A percentile compares a stretch with the other conserved stretches of the same genome.
Conservation (phyloP, 2,113 vertebrate species). For the Callipepla californica region DNA sequence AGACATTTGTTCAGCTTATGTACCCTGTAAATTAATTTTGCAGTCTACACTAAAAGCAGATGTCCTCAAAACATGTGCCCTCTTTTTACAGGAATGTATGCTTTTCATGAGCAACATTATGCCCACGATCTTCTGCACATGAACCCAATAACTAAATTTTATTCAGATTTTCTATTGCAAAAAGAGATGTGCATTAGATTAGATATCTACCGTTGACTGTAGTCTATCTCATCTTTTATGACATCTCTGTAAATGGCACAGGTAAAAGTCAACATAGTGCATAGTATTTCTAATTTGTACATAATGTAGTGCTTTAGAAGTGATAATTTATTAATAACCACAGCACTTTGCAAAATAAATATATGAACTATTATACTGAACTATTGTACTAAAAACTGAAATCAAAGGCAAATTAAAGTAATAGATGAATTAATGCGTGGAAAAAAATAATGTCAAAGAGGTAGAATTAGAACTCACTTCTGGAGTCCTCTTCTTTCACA, state of each 20-base stretch:
- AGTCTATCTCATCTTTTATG: not conserved
- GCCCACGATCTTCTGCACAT: not conserved
- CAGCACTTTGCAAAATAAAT: not conserved
- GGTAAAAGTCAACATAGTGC: not conserved
- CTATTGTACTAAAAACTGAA: not conserved
- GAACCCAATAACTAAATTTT: not conserved
- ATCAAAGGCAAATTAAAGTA: not conserved
- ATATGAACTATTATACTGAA: not conserved
- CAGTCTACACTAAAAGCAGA: not conserved
- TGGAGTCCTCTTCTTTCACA: not conserved
- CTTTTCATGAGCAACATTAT: not conserved
- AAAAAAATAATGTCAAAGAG: not conserved
- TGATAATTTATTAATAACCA: not conserved
- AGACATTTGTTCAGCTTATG: not conserved
- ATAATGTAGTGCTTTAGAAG: not conserved
- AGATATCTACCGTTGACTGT: not conserved
- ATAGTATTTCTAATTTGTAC: not conserved
- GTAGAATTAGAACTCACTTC: not conserved
- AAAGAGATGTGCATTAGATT: not conserved
- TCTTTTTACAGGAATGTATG: not conserved
- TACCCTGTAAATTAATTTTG: not conserved
- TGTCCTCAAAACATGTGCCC: not conserved
- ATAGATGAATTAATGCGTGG: not conserved
- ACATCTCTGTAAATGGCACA: conserved; percentile 8
- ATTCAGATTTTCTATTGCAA: not conserved